phyloP scores from a whole-genome alignment of 1,140 invertebrate species.

The Magallana gigas region DNA sequence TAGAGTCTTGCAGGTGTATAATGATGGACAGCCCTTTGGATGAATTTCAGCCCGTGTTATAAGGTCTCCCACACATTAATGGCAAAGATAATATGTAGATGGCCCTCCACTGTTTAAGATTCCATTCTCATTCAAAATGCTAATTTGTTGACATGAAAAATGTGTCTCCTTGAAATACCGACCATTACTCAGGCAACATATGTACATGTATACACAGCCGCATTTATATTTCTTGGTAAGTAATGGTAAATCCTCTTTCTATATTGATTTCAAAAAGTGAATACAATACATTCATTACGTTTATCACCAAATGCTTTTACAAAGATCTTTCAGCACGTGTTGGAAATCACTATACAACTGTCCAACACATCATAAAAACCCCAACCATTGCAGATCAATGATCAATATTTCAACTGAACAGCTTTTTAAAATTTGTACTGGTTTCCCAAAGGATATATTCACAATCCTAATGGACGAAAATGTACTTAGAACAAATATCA shows the following conservation, averaged over 20 bases:
- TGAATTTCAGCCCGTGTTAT: too few species aligned
- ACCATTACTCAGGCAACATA: not conserved
- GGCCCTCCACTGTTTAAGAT: not conserved
- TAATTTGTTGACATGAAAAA: constrained; percentile 22
- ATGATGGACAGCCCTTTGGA: too few species aligned
- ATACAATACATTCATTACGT: constrained; percentile 8
- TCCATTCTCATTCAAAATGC: not conserved
- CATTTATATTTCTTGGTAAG: not conserved
- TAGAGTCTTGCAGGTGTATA: not conserved
- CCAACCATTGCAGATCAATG: not conserved
- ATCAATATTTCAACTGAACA: constrained; percentile 12
- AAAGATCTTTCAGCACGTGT: not conserved
- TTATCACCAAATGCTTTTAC: constrained; percentile 14
- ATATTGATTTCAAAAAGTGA: constrained; percentile 6
- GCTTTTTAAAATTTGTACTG: not conserved
- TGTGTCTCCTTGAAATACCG: not conserved
- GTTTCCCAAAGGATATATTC: not conserved
- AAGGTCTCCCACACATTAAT: not conserved
- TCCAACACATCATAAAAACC: constrained; percentile 13
- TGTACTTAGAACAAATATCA: not conserved
- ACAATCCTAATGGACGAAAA: not conserved
- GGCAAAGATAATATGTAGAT: not conserved
- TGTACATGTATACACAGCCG: not conserved
- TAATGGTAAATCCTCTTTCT: constrained; percentile 7
- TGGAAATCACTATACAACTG: constrained; percentile 15